Evolutionary conservation across 2,888 invertebrate species (phyloP).

Genomic region (Lycophotia porphyrea): DNA sequence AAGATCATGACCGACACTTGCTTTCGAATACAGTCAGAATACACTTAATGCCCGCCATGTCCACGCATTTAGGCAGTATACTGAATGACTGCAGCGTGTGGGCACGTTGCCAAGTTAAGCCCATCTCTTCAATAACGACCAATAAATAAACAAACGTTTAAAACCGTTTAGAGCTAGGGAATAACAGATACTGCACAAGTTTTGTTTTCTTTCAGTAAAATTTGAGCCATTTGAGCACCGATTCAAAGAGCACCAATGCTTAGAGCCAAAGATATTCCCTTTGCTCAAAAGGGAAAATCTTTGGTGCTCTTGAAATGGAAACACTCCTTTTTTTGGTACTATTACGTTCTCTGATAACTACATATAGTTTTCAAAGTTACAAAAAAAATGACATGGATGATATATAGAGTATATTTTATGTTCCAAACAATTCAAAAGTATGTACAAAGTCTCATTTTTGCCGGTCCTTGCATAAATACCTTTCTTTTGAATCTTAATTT

Average conservation of each 20-base stretch:
- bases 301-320: no score
- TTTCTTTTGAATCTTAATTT: neutral
- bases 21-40: slow-evolving; percentile 8
- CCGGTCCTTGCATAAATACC: neutral
- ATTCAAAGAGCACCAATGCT: no score
- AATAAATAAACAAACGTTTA: slow-evolving; percentile 58
- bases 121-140: slow-evolving; percentile 53
- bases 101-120: slow-evolving; percentile 51
- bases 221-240: no score
- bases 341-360: no score
- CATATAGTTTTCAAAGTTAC: no score
- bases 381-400: no score
- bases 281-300: no score
- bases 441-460: neutral
- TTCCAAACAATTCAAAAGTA: neutral
- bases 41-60: slow-evolving; percentile 30
- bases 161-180: slow-evolving; percentile 27
- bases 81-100: slow-evolving; percentile 40
- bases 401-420: no score
- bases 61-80: slow-evolving; percentile 34
- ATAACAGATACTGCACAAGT: slow-evolving; percentile 14
- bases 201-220: neutral
- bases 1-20: slow-evolving; percentile 1
- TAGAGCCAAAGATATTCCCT: no score
- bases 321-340: no score